Evolutionary conservation across 2,888 invertebrate genomes (phyloP), one percentile per base, ranked within the genome.

Genomic region (Pachydiplax longipennis): DNA sequence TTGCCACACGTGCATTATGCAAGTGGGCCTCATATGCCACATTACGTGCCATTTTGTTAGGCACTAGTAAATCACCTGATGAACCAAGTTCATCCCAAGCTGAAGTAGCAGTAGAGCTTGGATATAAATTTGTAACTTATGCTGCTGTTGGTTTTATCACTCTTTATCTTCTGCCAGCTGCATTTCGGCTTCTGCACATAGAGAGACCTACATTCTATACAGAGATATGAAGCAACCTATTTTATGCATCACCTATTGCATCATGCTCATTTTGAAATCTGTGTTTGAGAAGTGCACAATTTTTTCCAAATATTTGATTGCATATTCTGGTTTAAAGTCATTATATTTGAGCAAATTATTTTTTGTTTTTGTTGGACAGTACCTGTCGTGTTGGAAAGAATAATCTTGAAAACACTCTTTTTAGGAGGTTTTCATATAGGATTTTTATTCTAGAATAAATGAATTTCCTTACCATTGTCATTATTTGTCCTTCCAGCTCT

Each of bases 181-280:
- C 97, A 53, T 98, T 98, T 94, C 95, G 96, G 87, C 94, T 96
- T 92, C 94, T 98, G 83, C 95, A 95, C 91, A 97, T 98, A 92
- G 97, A 97, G 93, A 94, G 98, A 93, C 96, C 96, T 0, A 97
- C 97, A 0, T 98, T 97, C 94, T 98, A 97, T 93, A 97, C 97
- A 0, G 98, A 98, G 95, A 96, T 98, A 92, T 97, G 95, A 95
- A 37, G 10, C 15, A 22, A 58, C 15, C 31, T 83, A 10, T 53
- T 73, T 73, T 73, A 73, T 31, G 31, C 25, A 31, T 73, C 73
- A 73, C 73, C 3, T 13, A 31, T 13, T 25, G 10, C 31, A 25
- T 13, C 73, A 73, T 31, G 6, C 31, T 18, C 0, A 13, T 73
- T 31, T n/a, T 65, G 65, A 25, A 31, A 13, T 31, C 73, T 31